Evolutionary conservation across 2,113 vertebrate genomes (phyloP).

Genomic region (Fregata magnificens): DNA sequence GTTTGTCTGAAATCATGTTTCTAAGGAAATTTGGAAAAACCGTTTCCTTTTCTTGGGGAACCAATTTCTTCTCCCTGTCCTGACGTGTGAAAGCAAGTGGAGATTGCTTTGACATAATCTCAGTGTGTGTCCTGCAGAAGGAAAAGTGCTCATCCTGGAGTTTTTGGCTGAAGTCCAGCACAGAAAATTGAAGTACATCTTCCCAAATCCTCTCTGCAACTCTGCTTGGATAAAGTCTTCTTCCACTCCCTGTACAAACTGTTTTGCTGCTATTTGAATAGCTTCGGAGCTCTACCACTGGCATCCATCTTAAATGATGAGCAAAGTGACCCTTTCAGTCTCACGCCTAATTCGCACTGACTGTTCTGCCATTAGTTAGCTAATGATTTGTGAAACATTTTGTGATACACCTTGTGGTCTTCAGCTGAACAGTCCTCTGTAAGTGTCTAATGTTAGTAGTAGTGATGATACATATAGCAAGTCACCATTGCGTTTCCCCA

Average conservation of each 20-base stretch:
- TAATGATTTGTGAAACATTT: constrained; percentile 56
- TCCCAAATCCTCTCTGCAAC: neutral
- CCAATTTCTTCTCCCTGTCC: neutral
- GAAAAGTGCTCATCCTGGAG: neutral
- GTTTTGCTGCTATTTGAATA: neutral
- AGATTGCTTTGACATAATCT: neutral
- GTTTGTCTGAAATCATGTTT: neutral
- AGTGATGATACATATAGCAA: neutral
- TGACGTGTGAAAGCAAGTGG: neutral
- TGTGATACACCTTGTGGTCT: constrained; percentile 3
- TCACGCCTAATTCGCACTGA: neutral
- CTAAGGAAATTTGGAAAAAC: neutral
- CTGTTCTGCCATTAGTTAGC: constrained; percentile 35
- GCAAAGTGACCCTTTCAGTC: constrained; percentile 19
- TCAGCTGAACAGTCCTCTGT: neutral
- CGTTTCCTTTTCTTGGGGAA: neutral
- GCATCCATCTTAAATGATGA: neutral
- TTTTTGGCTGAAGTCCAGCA: neutral
- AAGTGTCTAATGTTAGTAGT: neutral
- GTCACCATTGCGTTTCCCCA: neutral
- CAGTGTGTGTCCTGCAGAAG: neutral
- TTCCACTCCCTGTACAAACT: neutral
- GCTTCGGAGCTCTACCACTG: neutral
- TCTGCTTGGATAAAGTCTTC: neutral
- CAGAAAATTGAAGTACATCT: neutral